phyloP scores from a whole-genome alignment of 2,113 vertebrate species.

The Tachycineta bicolor region DNA sequence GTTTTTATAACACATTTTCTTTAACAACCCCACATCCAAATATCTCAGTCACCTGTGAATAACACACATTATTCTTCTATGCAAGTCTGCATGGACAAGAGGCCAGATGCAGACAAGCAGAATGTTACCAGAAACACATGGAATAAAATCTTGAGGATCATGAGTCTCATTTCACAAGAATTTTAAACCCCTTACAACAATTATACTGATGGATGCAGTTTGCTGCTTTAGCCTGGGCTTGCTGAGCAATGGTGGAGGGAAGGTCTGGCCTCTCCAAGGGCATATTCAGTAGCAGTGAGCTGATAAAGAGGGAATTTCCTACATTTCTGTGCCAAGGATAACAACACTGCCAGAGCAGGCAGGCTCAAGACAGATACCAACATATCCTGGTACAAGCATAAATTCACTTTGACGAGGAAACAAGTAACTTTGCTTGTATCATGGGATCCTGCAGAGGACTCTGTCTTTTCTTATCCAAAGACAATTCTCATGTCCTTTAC shows the following conservation, averaged over 20 bases:
- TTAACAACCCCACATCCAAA: background rate
- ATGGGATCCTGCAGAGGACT: background rate
- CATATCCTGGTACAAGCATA: background rate
- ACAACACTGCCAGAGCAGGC: background rate
- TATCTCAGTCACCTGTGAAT: background rate
- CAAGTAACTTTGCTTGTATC: background rate
- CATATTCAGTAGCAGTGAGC: background rate
- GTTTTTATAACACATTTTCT: background rate
- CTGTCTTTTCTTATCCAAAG: background rate
- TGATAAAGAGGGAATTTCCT: constrained; percentile 1
- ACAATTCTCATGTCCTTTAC: background rate
- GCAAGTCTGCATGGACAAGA: background rate
- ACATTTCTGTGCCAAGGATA: background rate
- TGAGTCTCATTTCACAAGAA: background rate
- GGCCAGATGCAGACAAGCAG: background rate
- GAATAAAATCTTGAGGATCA: background rate
- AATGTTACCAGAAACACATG: background rate
- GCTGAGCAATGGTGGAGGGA: background rate
- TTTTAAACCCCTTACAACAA: background rate
- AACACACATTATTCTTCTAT: background rate
- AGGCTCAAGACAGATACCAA: background rate
- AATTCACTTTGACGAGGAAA: background rate
- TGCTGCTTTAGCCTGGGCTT: background rate
- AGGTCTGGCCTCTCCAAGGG: background rate
- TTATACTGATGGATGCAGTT: background rate